Percentiles rank a stretch among this genome's conserved stretches.
These are phyloP conservation scores for Amphibalanus amphitrite DNA, from an alignment of 1,140 invertebrate species.

Conservation along the genomic window DNA sequence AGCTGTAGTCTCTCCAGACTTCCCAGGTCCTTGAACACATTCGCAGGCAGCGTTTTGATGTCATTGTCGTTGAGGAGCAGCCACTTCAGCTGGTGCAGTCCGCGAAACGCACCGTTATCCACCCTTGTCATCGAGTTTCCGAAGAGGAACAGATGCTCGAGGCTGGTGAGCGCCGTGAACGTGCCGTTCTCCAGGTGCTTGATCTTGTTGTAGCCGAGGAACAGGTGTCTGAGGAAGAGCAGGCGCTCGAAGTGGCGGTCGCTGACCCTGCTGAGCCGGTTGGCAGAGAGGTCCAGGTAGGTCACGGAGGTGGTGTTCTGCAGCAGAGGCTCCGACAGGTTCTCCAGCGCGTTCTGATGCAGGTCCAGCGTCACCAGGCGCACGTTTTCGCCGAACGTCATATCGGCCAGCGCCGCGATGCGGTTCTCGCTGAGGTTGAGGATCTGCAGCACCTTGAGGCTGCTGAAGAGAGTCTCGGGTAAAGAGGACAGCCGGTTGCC, in stretches of 20 bases:
- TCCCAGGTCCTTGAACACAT: conserved; percentile 30
- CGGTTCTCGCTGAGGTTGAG: conserved; percentile 43
- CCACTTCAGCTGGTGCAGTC: conserved; percentile 35
- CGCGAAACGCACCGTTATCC: conserved; percentile 32
- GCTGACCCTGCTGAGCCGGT: conserved; percentile 30
- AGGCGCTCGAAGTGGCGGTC: conserved; percentile 32
- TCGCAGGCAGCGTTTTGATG: conserved; percentile 30
- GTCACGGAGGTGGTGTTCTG: conserved; percentile 23
- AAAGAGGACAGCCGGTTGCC: conserved; percentile 25
- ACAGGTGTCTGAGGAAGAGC: conserved; percentile 33
- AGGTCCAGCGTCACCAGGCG: conserved; percentile 19
- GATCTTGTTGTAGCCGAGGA: conserved; percentile 39
- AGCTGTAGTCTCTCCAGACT: conserved; percentile 41
- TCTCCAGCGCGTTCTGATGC: conserved; percentile 11
- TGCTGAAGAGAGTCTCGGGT: background rate
- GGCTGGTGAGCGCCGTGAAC: conserved; percentile 27
- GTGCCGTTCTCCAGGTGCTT: conserved; percentile 30
- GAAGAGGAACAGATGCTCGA: conserved; percentile 40
- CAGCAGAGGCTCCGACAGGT: conserved; percentile 13
- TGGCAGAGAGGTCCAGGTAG: conserved; percentile 37
- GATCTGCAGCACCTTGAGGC: conserved; percentile 29
- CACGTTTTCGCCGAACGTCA: conserved; percentile 33
- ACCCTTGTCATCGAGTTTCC: conserved; percentile 38
- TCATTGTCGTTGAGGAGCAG: conserved; percentile 44
- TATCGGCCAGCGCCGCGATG: conserved; percentile 35